Evolutionary conservation across 2,113 vertebrate genomes (phyloP).

Genomic region (Pipa parva): DNA sequence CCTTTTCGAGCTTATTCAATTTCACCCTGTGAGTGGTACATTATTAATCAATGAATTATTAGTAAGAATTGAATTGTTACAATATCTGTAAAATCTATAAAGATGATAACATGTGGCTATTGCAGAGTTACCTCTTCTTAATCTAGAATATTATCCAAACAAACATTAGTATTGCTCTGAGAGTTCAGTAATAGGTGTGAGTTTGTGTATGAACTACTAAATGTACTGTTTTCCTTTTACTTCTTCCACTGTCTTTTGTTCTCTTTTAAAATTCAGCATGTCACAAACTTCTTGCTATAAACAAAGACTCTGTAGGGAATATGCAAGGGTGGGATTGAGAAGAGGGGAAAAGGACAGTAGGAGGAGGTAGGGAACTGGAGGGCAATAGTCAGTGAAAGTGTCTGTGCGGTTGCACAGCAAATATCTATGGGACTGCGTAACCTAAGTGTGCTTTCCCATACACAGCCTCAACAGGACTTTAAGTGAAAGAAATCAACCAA

Average conservation of each 20-base stretch:
- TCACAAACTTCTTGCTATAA: constrained; percentile 32
- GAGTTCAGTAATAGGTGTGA: neutral
- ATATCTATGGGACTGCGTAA: constrained; percentile 26
- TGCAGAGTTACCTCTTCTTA: no score
- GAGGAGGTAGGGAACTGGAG: constrained; percentile 13
- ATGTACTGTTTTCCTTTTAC: constrained; percentile 10
- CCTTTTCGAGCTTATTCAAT: no score
- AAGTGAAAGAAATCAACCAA: constrained; percentile 30
- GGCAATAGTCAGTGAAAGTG: constrained; percentile 17
- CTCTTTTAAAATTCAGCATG: constrained; percentile 21
- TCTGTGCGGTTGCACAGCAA: constrained; percentile 31
- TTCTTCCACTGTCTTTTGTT: constrained; percentile 9
- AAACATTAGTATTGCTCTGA: no score
- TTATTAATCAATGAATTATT: no score
- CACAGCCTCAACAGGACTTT: constrained; percentile 29
- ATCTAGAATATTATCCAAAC: no score
- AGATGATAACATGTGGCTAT: no score
- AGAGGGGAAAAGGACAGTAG: constrained; percentile 23
- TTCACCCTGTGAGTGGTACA: no score
- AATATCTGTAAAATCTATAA: no score
- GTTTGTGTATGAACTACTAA: neutral
- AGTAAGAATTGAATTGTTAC: no score
- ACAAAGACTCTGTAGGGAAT: constrained; percentile 34
- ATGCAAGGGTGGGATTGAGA: constrained; percentile 3
- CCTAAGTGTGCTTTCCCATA: constrained; percentile 26